phyloP scores from a whole-genome alignment of 2,888 invertebrate species.

The Himalopsyche japonica region DNA sequence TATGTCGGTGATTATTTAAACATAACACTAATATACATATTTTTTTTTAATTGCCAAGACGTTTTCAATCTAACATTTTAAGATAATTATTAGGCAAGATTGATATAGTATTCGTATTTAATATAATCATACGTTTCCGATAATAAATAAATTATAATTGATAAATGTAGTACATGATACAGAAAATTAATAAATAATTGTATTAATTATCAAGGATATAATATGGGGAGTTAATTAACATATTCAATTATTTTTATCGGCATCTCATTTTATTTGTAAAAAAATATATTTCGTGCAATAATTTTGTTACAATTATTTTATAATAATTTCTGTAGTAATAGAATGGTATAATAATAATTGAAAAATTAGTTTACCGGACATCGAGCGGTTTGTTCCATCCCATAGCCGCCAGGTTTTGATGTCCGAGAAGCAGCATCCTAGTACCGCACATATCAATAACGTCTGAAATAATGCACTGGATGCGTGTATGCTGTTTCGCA shows the following conservation, averaged over 20 bases:
- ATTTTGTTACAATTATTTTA: background rate
- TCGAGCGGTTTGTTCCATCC: background rate
- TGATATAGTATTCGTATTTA: too few relatives aligned
- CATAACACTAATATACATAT: too few relatives aligned
- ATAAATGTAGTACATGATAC: too few relatives aligned
- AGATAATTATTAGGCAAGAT: too few relatives aligned
- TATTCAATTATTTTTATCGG: background rate
- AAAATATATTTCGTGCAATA: background rate
- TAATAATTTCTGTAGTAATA: background rate
- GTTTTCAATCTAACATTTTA: too few relatives aligned
- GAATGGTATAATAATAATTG: background rate
- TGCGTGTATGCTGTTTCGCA: constrained; percentile 22
- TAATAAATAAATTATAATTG: too few relatives aligned
- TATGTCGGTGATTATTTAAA: too few relatives aligned
- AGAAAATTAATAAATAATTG: too few relatives aligned
- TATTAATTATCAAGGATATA: too few relatives aligned
- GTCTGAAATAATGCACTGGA: constrained; percentile 11
- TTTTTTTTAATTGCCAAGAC: too few relatives aligned
- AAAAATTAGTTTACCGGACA: background rate
- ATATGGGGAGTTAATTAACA: too few relatives aligned
- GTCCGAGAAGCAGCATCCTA: background rate
- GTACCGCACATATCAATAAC: background rate
- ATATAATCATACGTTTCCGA: too few relatives aligned
- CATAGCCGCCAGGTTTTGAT: background rate
- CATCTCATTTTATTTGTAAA: background rate